Conservation (phyloP, 35 echinoderm and acorn worm species). For the Heliocidaris erythrogramma region DNA sequence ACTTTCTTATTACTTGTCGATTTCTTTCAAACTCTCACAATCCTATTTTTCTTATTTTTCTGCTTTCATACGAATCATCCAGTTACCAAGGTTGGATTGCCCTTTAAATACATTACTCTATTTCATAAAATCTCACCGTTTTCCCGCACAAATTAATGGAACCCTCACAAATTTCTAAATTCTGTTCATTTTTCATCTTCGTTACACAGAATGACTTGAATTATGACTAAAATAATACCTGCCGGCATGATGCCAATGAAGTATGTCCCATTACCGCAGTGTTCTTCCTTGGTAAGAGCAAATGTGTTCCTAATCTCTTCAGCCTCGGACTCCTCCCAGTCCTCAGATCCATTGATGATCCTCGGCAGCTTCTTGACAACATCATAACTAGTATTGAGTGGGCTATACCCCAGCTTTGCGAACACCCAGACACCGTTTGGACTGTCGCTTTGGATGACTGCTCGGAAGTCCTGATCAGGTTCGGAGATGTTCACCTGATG, state of each 20-base stretch:
- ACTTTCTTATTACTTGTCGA: too few species aligned
- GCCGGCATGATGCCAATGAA: conserved; percentile 40
- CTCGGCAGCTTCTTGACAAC: background rate
- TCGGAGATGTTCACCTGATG: conserved; percentile 23
- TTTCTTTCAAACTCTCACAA: too few species aligned
- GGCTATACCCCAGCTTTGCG: background rate
- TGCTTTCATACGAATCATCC: too few species aligned
- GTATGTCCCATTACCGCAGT: conserved; percentile 23
- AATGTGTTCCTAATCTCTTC: conserved; percentile 23
- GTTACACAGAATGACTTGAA: too few species aligned
- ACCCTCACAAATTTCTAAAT: too few species aligned
- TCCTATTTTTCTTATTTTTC: too few species aligned
- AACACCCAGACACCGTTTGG: background rate
- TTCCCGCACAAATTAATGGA: too few species aligned
- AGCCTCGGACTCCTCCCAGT: background rate
- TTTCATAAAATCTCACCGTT: too few species aligned
- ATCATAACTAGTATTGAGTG: background rate
- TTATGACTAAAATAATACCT: background rate
- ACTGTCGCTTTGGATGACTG: background rate
- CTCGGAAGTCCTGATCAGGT: background rate
- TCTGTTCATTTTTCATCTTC: too few species aligned
- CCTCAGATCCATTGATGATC: background rate
- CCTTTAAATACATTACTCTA: too few species aligned
- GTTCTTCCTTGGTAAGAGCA: background rate
- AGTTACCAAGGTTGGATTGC: too few species aligned